A percentile compares a stretch with the other conserved stretches of the same genome.
Evolutionary conservation across 1,140 invertebrate species (phyloP).

Genomic region (Brachionus asplanchnoidis): DNA sequence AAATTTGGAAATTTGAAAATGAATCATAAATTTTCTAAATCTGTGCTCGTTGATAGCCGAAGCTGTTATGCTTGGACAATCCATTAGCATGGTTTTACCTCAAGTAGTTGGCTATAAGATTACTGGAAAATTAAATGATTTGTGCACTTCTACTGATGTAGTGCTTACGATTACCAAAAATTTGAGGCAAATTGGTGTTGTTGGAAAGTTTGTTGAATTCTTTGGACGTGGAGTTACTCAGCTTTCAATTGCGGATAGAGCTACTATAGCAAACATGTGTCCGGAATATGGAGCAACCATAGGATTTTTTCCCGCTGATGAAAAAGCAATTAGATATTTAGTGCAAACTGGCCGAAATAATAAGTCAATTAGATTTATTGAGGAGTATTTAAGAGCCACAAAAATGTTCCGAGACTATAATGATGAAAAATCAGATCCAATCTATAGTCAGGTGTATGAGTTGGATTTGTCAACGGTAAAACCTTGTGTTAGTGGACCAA

Average conservation of each 20-base stretch:
- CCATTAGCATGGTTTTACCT: slow-evolving; percentile 90
- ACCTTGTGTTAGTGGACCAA: slow-evolving; percentile 90
- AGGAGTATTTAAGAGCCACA: slow-evolving; percentile 74
- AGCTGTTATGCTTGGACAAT: slow-evolving; percentile 75
- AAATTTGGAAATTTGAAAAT: neutral
- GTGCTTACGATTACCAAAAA: slow-evolving; percentile 96
- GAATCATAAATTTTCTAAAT: neutral
- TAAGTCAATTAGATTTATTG: slow-evolving; percentile 74
- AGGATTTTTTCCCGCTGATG: slow-evolving; percentile 90
- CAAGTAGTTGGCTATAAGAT: slow-evolving; percentile 91
- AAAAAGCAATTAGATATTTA: slow-evolving; percentile 76
- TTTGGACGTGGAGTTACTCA: slow-evolving; percentile 83
- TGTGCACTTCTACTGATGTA: slow-evolving; percentile 92
- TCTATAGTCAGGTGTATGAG: slow-evolving; percentile 75
- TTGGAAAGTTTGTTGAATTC: slow-evolving; percentile 98
- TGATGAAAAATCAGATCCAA: slow-evolving; percentile 69
- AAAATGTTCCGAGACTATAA: slow-evolving; percentile 79
- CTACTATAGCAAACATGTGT: slow-evolving; percentile 83
- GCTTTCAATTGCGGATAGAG: slow-evolving; percentile 85
- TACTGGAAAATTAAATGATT: slow-evolving; percentile 70
- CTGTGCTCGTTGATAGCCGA: slow-evolving; percentile 60
- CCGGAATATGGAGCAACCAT: slow-evolving; percentile 87
- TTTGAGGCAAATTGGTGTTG: slow-evolving; percentile 83
- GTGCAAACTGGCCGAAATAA: slow-evolving; percentile 78
- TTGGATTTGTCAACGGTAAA: slow-evolving; percentile 82